Evolutionary conservation across 2,888 invertebrate genomes (phyloP), one percentile per base, ranked within the genome.

Genomic region (Aphidius colemani): DNA sequence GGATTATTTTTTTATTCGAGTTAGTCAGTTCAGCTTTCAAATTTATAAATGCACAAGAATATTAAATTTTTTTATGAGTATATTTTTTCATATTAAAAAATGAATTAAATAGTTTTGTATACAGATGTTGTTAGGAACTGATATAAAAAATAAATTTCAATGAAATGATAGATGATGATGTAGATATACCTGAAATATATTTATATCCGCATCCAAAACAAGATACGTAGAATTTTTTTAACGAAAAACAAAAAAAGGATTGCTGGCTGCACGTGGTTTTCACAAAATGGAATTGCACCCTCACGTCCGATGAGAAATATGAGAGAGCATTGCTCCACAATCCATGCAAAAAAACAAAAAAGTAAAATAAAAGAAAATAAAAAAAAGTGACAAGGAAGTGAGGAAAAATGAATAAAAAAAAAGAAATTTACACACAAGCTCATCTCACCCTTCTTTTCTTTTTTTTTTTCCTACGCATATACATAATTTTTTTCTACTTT

Each of bases 231-330:
- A 30, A 9, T 50, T 7, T 11, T 13, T 10, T 3, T 10, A 50
- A 50, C 8, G 13, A 13, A 50, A 18, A 13, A 50, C 9, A 50
- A 50, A 18, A 18, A 18, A 18, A 53, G 53, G 39, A 30, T 30
- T 45, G 3, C 30, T 57, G 45, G 30, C 61, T 60, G 57, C 57
- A 57, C 61, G 61, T 61, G 61, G 7, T 46, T 46, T 39, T 46
- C 58, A 43, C 57, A 58, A 61, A 61, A 65, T 65, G 61, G 53
- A 61, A 61, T 61, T 51, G 58, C 65, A 65, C 65, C 65, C 65
- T 65, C 65, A 61, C 48, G 46, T 18, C 4, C 7, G 39, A 44
- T 53, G 30, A 44, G 50, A 44, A 64, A 64, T n/a, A n/a, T 43
- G 30, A 10, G 10, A 50, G 48, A 44, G 30, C 30, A 30, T 30